A percentile compares a stretch with the other conserved stretches of the same genome.
Conservation (phyloP, 1,140 invertebrate species). For the Drosophila auraria region DNA sequence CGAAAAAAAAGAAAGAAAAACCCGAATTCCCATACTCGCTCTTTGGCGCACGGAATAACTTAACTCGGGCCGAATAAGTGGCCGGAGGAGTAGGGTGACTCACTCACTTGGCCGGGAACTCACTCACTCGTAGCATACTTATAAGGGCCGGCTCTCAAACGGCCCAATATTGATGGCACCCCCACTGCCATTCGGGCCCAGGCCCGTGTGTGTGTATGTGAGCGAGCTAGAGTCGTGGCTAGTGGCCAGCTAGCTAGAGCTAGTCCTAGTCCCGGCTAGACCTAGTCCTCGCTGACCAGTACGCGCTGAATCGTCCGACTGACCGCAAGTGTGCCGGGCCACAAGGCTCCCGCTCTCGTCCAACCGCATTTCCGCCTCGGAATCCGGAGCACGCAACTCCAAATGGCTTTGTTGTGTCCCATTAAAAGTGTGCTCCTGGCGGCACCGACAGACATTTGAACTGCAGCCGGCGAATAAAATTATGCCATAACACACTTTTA, state of each 20-base stretch:
- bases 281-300: constrained; percentile 69
- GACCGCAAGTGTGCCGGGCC: constrained; percentile 74
- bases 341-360: not conserved
- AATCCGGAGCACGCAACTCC: constrained; percentile 57
- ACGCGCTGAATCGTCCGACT: constrained; percentile 77
- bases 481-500: constrained; percentile 55
- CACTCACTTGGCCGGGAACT: constrained; percentile 36
- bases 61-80: constrained; percentile 49
- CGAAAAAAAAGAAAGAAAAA: constrained; percentile 38
- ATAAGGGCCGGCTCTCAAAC: constrained; percentile 54
- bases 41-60: constrained; percentile 64
- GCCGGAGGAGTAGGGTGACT: constrained; percentile 63
- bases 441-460: constrained; percentile 11
- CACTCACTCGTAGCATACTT: constrained; percentile 69
- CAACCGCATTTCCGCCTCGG: constrained; percentile 10
- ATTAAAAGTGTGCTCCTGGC: constrained; percentile 8
- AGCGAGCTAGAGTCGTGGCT: constrained; percentile 19
- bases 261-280: constrained; percentile 56
- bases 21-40: constrained; percentile 41
- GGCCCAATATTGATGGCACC: constrained; percentile 53
- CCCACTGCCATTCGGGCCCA: constrained; percentile 3
- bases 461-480: constrained; percentile 51
- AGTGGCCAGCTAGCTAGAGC: constrained; percentile 43
- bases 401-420: constrained; percentile 59
- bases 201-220: constrained; percentile 8